Percentiles rank a stretch among this genome's conserved stretches.
phyloP scores from a whole-genome alignment of 2,888 invertebrate genomes.

The Rapana venosa region DNA sequence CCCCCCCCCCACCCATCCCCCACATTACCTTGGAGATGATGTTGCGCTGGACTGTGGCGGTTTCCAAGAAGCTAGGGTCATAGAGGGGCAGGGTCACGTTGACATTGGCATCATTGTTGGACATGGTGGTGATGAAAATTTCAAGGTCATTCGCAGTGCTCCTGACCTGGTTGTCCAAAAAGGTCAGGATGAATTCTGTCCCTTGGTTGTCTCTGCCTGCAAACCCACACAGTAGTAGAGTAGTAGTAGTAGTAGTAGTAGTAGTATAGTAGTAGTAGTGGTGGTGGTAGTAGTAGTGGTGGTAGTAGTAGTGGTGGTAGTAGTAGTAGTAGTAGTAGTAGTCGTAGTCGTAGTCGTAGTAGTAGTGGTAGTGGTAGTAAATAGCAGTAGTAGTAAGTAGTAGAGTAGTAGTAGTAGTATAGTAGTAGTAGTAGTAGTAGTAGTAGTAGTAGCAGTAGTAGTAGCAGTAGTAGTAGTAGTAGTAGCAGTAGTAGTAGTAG shows the following conservation, averaged over 20 bases:
- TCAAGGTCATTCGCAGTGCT: constrained; percentile 50
- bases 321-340: neutral
- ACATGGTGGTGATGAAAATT: constrained; percentile 58
- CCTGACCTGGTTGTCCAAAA: constrained; percentile 51
- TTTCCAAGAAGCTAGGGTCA: constrained; percentile 10
- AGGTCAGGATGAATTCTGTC: constrained; percentile 55
- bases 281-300: neutral
- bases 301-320: neutral
- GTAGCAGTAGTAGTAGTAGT: neutral
- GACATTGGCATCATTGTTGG: constrained; percentile 50
- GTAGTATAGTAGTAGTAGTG: no score
- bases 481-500: no score
- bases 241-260: neutral
- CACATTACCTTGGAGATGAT: neutral
- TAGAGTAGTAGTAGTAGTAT: no score
- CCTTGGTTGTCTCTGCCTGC: constrained; percentile 56
- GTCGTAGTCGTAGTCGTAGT: no score
- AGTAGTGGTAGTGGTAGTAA: no score
- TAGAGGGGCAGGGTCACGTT: constrained; percentile 36
- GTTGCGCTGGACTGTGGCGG: neutral
- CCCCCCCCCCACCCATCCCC: no score
- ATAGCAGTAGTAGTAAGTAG: no score
- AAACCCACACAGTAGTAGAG: neutral
- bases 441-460: neutral
- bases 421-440: no score